Conservation (phyloP, 2,888 invertebrate species). For the Aelia acuminata region DNA sequence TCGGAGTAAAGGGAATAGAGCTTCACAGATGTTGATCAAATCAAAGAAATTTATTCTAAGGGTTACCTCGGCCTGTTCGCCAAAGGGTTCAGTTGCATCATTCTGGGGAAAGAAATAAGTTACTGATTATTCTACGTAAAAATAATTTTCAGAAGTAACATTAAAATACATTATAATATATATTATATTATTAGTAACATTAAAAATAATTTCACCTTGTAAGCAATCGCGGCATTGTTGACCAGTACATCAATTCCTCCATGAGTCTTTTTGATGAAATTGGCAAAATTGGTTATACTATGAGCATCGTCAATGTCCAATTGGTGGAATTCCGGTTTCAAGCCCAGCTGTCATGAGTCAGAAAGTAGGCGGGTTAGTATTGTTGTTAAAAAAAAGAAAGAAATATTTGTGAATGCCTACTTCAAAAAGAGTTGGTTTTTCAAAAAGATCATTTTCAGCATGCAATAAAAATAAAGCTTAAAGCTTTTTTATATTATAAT, state of each 20-base stretch:
- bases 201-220: constrained; percentile 71
- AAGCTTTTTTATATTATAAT: too few relatives aligned
- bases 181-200: too few relatives aligned
- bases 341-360: constrained; percentile 68
- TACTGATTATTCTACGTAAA: not conserved
- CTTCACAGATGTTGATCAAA: constrained; percentile 76
- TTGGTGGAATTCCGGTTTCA: constrained; percentile 75
- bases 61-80: constrained; percentile 80
- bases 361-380: not conserved
- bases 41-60: constrained; percentile 79
- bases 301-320: constrained; percentile 77
- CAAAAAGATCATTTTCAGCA: too few relatives aligned
- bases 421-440: too few relatives aligned
- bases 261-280: constrained; percentile 75
- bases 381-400: not conserved
- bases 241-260: constrained; percentile 81
- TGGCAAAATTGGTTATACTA: constrained; percentile 75
- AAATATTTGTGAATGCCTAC: too few relatives aligned
- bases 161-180: not conserved
- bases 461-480: too few relatives aligned
- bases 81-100: constrained; percentile 75
- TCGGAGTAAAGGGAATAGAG: constrained; percentile 80
- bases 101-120: constrained; percentile 67
- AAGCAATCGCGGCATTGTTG: constrained; percentile 84
- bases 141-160: not conserved